Conservation (phyloP, 2,113 vertebrate species). For the Sinocyclocheilus anophthalmus region DNA sequence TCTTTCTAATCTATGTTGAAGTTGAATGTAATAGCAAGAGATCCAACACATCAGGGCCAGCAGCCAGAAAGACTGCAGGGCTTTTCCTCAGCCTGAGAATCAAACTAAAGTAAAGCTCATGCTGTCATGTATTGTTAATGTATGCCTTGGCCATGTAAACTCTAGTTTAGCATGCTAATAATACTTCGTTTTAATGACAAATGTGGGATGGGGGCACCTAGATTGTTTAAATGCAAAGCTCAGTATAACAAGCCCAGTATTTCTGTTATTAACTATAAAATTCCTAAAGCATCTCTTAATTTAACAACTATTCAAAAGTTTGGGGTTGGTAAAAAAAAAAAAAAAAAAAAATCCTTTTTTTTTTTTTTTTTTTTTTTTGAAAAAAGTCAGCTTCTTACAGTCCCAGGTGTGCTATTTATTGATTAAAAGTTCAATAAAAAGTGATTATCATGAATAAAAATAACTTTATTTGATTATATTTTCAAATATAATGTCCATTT, state of each 20-base stretch:
- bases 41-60: constrained; percentile 39
- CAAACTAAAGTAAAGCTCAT: background rate
- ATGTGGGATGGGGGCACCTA: background rate
- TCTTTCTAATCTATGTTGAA: constrained; percentile 52
- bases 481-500: too few species aligned
- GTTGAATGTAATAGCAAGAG: constrained; percentile 45
- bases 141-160: background rate
- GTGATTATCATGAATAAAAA: too few species aligned
- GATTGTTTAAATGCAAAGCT: background rate
- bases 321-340: too few species aligned
- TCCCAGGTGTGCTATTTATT: too few species aligned
- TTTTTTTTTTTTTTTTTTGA: too few species aligned
- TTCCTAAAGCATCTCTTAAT: background rate
- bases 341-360: too few species aligned
- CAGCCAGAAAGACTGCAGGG: background rate
- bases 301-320: background rate
- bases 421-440: too few species aligned
- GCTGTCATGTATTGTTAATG: background rate
- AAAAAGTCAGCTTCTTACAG: too few species aligned
- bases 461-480: too few species aligned
- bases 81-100: background rate
- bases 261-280: background rate
- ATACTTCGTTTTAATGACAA: too few species aligned
- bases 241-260: background rate
- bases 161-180: background rate